Evolutionary conservation across 2,888 invertebrate species (phyloP), one percentile per base, ranked within the genome.

Genomic region (Trichopoda pennipes): DNA sequence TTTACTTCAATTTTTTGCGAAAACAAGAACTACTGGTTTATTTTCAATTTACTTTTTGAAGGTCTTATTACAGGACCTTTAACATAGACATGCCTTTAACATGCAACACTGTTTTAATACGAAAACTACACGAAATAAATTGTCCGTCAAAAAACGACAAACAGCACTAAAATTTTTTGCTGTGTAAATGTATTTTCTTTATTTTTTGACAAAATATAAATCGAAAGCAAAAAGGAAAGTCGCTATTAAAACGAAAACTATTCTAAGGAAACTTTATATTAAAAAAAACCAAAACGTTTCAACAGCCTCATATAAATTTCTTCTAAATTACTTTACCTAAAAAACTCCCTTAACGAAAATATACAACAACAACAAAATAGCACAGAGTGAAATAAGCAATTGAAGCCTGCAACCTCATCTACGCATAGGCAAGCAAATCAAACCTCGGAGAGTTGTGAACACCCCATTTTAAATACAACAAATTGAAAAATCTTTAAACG

Each of bases 181-280:
- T 60, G 70, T 78, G 81, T 81, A 78, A 74, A 81, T 79, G 66
- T 74, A 69, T 80, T 74, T 80, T 81, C 55, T 70, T 81, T 74
- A 70, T 78, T 64, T 75, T 82, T 78, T 74, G 74, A 55, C 74
- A 79, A 75, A 79, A 80, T 58, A 60, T 74, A 66, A 72, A 47
- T 76, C 61, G 69, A 76, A 81, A 44, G 66, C 35, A 69, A 64
- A 66, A 69, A 55, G 69, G 72, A 75, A 75, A 80, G 64, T 75
- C 44, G 44, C 42, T 21, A 14, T 23, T 49, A 64, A 70, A 42
- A n/a, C 51, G 1, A 42, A 68, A 23, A 38, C 35, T 21, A 61
- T 9, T 68, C 7, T 16, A 44, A 14, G 49, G 12, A 49, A 73
- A 23, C 28, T n/a, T 28, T 6, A 21, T 58, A 56, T 56, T 38